phyloP scores from a whole-genome alignment of 2,888 invertebrate species.

The Yponomeuta sedellus region DNA sequence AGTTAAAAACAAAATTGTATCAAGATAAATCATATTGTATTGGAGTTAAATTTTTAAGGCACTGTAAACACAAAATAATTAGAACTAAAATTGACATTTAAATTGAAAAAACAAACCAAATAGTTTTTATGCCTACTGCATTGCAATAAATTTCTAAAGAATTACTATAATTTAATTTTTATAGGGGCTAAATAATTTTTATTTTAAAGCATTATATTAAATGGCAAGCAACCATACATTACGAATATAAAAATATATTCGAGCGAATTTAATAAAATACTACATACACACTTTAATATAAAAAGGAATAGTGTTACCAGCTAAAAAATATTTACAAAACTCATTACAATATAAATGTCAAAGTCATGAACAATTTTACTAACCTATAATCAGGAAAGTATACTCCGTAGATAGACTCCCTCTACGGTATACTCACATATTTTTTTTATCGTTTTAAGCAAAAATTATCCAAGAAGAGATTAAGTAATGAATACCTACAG shows the following conservation, averaged over 20 bases:
- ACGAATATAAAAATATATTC: constrained; percentile 10
- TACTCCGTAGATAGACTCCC: not conserved
- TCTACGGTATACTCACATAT: too few species aligned
- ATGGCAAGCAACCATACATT: constrained; percentile 48
- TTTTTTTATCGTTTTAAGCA: not conserved
- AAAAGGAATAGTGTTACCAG: constrained; percentile 16
- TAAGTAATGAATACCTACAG: constrained; percentile 11
- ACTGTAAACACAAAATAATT: constrained; percentile 17
- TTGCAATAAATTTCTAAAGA: not conserved
- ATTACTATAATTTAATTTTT: too few species aligned
- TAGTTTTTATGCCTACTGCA: not conserved
- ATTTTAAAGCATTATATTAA: constrained; percentile 33
- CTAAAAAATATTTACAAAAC: constrained; percentile 8
- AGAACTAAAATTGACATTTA: constrained; percentile 14
- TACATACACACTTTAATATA: constrained; percentile 22
- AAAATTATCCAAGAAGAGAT: not conserved
- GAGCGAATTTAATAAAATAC: constrained; percentile 15
- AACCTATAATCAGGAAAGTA: not conserved
- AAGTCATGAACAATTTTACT: not conserved
- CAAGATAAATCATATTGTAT: constrained; percentile 17
- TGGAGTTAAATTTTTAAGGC: constrained; percentile 20
- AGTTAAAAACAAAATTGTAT: constrained; percentile 32
- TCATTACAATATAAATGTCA: constrained; percentile 13
- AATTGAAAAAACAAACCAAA: constrained; percentile 13
- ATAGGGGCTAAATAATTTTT: constrained; percentile 13